Conservation (phyloP, 2,888 invertebrate genomes). For the Pocota personata region DNA sequence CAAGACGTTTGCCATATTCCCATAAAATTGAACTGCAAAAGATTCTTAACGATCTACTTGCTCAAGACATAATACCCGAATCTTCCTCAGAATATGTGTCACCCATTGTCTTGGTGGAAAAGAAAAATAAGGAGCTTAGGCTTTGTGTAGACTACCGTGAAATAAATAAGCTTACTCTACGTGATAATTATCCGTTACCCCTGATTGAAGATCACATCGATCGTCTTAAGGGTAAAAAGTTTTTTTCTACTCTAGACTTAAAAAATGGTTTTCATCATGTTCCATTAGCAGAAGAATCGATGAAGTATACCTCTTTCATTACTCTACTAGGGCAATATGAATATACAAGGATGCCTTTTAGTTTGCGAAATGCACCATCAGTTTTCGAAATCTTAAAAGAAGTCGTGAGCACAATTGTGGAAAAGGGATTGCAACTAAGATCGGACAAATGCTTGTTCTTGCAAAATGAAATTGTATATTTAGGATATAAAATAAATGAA, state of each 20-base stretch:
- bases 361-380: too few species aligned
- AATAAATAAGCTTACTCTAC: conserved; percentile 35
- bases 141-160: conserved; percentile 55
- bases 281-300: too few species aligned
- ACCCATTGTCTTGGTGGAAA: conserved; percentile 51
- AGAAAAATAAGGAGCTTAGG: conserved; percentile 28
- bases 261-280: too few species aligned
- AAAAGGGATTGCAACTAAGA: not conserved
- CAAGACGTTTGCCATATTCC: not conserved
- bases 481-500: conserved; percentile 3
- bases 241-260: too few species aligned
- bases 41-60: not conserved
- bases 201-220: too few species aligned
- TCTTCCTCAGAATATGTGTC: too few species aligned
- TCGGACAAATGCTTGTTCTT: conserved; percentile 19
- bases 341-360: too few species aligned
- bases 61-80: too few species aligned
- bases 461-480: conserved; percentile 3
- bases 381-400: not conserved
- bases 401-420: not conserved
- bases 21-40: conserved; percentile 1
- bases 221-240: too few species aligned
- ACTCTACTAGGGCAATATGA: too few species aligned
- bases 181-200: too few species aligned
- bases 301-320: too few species aligned